A percentile compares a stretch with the other conserved stretches of the same genome.
Conservation (phyloP, 2,888 invertebrate genomes). For the Chironomus riparius region DNA sequence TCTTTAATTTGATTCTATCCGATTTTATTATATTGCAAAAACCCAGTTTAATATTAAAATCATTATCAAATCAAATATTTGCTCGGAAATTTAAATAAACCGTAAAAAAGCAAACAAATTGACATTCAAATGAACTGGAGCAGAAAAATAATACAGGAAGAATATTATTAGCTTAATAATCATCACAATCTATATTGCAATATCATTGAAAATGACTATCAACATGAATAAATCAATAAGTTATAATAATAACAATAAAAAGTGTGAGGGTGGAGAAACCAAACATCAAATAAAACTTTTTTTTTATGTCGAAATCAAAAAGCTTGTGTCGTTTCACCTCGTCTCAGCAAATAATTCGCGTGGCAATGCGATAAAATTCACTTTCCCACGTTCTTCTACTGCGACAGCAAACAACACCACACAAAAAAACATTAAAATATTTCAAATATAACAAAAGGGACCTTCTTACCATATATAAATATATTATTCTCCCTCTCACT, state of each 20-base stretch:
- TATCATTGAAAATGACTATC: not conserved
- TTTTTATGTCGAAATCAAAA: not conserved
- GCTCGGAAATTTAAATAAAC: no score
- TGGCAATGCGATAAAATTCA: conserved; percentile 11
- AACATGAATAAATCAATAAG: not conserved
- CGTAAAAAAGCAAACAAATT: no score
- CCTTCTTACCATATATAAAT: not conserved
- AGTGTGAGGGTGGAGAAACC: not conserved
- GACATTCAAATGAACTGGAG: no score
- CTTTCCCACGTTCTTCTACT: conserved; percentile 23
- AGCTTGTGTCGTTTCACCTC: not conserved
- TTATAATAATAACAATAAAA: not conserved
- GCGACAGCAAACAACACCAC: not conserved
- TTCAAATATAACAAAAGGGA: conserved; percentile 17
- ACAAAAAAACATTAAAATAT: not conserved
- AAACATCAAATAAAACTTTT: not conserved
- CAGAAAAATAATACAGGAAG: no score
- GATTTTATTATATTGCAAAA: no score
- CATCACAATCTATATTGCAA: not conserved
- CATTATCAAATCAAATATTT: no score
- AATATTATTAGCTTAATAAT: no score
- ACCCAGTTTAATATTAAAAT: no score
- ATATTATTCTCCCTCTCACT: not conserved
- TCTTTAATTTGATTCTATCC: no score
- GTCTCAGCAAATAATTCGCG: conserved; percentile 18